Evolutionary conservation across 1,140 invertebrate species (phyloP), one percentile per base, ranked within the genome.

Genomic region (Megalonaias nervosa): DNA sequence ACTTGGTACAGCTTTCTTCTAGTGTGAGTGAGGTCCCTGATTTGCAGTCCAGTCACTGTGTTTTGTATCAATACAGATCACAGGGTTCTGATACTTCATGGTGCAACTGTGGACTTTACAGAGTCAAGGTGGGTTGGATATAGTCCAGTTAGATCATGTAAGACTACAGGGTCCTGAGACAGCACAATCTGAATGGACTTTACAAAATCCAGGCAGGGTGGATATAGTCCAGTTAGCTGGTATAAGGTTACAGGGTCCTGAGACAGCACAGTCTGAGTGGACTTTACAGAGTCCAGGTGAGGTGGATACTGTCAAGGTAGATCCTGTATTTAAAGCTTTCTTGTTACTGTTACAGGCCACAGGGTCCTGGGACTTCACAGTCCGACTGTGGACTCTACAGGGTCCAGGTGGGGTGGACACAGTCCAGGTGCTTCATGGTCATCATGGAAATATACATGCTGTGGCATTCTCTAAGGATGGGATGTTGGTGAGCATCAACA

Each of bases 351-450:
- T 77, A 16, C 66, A 89, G 88, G 89, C 88, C 14, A 89, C 89
- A 31, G 89, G 89, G 15, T 90, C 89, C 0, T 90, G 89, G 89
- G 89, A 90, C 71, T 88, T 87, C 66, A 86, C 86, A 15, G 84
- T 90, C 12, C 77, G 86, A 68, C 73, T 89, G 17, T 90, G 87
- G 88, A 79, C 71, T 57, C 62, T 89, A 21, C 26, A 82, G 1
- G 74, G 70, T 65, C 31, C 61, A 21, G 62, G 21, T 19, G 68
- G 71, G 5, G 61, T 17, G 59, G 82, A 84, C 31, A 68, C 77
- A 56, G 84, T 87, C 21, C 62, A 21, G n/a, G 82, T 87, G 2
- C 65, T 90, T 11, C 62, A 76, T 17, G 87, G 86, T 31, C 89
- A 90, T 71, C 83, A 81, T 59, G 88, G 89, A 17, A 90, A 90